A percentile compares a stretch with the other conserved stretches of the same genome.
Evolutionary conservation across 2,113 vertebrate genomes (phyloP).

Genomic region (Tachysurus fulvidraco): DNA sequence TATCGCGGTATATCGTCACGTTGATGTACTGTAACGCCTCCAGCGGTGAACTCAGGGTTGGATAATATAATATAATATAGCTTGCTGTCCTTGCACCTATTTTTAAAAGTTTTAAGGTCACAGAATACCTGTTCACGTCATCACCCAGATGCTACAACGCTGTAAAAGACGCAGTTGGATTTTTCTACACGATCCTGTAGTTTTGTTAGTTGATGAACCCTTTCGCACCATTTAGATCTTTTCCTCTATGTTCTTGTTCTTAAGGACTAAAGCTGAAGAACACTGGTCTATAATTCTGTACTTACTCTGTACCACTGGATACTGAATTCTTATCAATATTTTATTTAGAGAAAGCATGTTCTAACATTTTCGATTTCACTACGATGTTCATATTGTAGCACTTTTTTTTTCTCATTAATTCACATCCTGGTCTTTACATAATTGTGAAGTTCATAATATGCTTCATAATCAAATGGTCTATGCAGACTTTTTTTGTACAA

Average conservation of each 20-base stretch:
- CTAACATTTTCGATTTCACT: neutral
- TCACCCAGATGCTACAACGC: neutral
- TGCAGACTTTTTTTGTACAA: too few species aligned
- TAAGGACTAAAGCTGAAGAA: neutral
- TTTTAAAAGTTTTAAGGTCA: neutral
- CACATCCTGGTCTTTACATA: too few species aligned
- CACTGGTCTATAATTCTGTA: neutral
- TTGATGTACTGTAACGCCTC: neutral
- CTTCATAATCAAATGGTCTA: too few species aligned
- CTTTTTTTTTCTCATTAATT: neutral
- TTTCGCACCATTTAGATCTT: neutral
- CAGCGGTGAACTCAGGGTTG: slow-evolving; percentile 7
- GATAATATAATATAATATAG: neutral
- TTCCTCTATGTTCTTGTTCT: neutral
- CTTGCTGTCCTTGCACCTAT: neutral
- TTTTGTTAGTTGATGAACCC: neutral
- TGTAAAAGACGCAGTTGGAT: neutral
- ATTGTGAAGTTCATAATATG: too few species aligned
- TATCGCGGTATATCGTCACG: neutral
- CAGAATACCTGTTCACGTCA: neutral
- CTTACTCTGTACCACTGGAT: neutral
- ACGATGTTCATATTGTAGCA: neutral
- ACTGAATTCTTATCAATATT: neutral
- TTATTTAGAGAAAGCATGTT: neutral
- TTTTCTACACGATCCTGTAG: neutral